phyloP scores from a whole-genome alignment of 2,888 invertebrate genomes.

The Eurytoma adleriae region DNA sequence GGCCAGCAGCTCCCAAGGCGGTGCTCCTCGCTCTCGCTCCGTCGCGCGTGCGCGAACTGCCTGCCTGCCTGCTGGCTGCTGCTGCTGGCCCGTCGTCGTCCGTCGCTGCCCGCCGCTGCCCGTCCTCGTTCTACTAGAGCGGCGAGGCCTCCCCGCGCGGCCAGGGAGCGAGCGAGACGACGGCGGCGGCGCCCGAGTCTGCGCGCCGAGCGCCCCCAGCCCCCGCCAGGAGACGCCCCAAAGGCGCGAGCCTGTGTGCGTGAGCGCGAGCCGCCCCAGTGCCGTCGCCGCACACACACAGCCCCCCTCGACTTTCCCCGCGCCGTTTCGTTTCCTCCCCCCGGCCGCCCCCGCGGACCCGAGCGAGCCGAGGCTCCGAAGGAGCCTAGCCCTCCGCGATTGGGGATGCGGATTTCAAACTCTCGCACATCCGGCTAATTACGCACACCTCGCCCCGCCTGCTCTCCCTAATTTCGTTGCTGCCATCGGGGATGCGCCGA shows the following conservation, averaged over 20 bases:
- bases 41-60: conserved; percentile 13
- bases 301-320: neutral
- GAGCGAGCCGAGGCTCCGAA: neutral
- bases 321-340: neutral
- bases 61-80: too few species aligned
- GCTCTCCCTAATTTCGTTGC: too few species aligned
- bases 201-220: neutral
- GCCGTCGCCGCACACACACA: neutral
- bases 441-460: too few species aligned
- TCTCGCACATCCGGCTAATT: too few species aligned
- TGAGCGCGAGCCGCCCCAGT: neutral
- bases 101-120: conserved; percentile 15
- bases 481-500: too few species aligned
- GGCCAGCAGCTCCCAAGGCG: conserved; percentile 42
- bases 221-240: neutral
- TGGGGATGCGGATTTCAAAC: too few species aligned
- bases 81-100: neutral
- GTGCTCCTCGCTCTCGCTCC: conserved; percentile 43
- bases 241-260: neutral
- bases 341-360: neutral
- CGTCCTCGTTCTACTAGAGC: conserved; percentile 41
- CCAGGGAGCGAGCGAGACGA: conserved; percentile 28
- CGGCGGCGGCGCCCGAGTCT: neutral
- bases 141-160: neutral
- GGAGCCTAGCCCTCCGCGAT: too few species aligned